Evolutionary conservation across 2,113 vertebrate genomes (phyloP), one percentile per base, ranked within the genome.

Genomic region (Dunckerocampus dactyliophorus): DNA sequence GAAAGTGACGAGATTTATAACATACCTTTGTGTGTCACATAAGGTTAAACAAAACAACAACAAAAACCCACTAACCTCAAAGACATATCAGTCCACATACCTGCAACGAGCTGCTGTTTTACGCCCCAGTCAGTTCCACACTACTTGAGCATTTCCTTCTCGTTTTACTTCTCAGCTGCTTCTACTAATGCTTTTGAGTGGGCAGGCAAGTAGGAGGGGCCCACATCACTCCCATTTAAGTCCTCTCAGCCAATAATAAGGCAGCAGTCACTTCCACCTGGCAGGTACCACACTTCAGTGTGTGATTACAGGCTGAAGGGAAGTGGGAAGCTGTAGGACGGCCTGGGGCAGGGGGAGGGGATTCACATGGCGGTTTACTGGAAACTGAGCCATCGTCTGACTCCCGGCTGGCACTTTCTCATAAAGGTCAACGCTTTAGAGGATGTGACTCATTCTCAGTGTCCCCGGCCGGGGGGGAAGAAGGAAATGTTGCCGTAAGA

Each of bases 361-460:
- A 52, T 59, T 78, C 67, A 73, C 74, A 76, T 43, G 43, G 5
- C 63, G 63, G 65, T 84, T 87, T 85, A 77, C 85, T 81, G 83
- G 80, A 84, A 82, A 20, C 59, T 65, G 70, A 74, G 24, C 60
- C 8, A 49, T 49, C 19, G 39, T 43, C 39, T 43, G 58, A 62
- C 60, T 69, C 62, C 47, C 37, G 59, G 53, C 71, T 64, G 69
- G 56, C 68, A 54, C 63, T 70, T 73, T 73, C 69, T 79, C 71
- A 78, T 45, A 62, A 31, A 43, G 77, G 76, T 79, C 63, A 77
- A n/a, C 37, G 59, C 63, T 28, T 62, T 13, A 47, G 52, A 80
- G 81, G 79, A 83, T 70, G 69, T 82, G 81, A 85, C 57, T 82
- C 69, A 76, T 31, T 60, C 63, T 54, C 17, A 56, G 39, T 6